These are phyloP conservation scores for Lissocephala sabroskyi DNA, from an alignment of 2,888 invertebrate species.

Conservation along the genomic window DNA sequence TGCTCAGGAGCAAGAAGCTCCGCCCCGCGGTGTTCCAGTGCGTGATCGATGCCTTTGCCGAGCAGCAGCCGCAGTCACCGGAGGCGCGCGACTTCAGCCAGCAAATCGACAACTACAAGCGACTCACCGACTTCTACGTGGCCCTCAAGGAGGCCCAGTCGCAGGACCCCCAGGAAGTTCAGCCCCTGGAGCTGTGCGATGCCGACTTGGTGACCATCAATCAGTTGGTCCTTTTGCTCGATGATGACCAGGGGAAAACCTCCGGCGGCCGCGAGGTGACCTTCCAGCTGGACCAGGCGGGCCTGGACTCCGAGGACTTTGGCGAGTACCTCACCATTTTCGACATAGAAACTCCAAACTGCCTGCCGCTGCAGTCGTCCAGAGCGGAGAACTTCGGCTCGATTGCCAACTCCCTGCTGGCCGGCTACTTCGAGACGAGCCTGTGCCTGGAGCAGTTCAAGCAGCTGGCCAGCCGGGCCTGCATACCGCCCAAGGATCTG, in stretches of 20 bases:
- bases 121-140: conserved; percentile 67
- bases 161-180: conserved; percentile 31
- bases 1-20: conserved; percentile 78
- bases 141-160: conserved; percentile 30
- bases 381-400: conserved; percentile 59
- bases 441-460: conserved; percentile 72
- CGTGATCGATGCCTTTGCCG: conserved; percentile 71
- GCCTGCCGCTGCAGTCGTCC: conserved; percentile 68
- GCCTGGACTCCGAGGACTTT: conserved; percentile 75
- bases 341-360: conserved; percentile 53
- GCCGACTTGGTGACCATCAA: conserved; percentile 77
- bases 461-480: conserved; percentile 39
- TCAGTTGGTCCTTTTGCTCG: conserved; percentile 76
- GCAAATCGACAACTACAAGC: conserved; percentile 54
- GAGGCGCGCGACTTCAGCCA: conserved; percentile 65
- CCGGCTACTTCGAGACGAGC: conserved; percentile 60
- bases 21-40: conserved; percentile 76
- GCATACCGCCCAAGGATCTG: conserved; percentile 76
- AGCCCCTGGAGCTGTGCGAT: conserved; percentile 51
- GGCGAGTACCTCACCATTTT: conserved; percentile 71
- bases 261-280: conserved; percentile 72
- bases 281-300: conserved; percentile 74
- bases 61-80: conserved; percentile 48
- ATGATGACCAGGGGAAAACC: conserved; percentile 17
- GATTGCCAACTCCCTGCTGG: conserved; percentile 64